phyloP scores from a whole-genome alignment of 2,888 invertebrate species.

The Apotomis capreana region DNA sequence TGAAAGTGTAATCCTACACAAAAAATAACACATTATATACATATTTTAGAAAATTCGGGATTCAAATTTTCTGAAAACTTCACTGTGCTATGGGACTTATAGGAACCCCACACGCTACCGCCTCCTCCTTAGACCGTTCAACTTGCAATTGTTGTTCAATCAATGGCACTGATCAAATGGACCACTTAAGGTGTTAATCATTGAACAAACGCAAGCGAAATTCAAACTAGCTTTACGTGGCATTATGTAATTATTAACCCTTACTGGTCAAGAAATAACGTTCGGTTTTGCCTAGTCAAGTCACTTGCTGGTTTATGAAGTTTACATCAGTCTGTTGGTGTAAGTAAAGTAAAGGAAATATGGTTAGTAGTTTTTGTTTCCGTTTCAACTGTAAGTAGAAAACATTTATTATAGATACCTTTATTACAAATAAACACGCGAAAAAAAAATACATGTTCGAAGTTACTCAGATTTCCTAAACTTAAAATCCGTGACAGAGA shows the following conservation, averaged over 20 bases:
- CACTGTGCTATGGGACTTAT: no score
- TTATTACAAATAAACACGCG: no score
- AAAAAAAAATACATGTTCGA: no score
- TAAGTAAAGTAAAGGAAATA: constrained; percentile 13
- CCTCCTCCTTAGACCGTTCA: constrained; percentile 26
- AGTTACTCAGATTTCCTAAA: no score
- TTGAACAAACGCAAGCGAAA: constrained; percentile 51
- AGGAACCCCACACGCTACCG: constrained; percentile 9
- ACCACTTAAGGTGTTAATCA: constrained; percentile 67
- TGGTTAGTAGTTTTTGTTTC: constrained; percentile 1
- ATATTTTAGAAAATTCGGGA: no score
- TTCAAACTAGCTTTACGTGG: constrained; percentile 8
- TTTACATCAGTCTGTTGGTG: constrained; percentile 10
- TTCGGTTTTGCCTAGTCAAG: neutral
- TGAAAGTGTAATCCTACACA: neutral
- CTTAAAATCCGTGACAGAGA: no score
- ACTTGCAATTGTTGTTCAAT: constrained; percentile 49
- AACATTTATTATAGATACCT: no score
- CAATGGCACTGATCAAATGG: constrained; percentile 60
- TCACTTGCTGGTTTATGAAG: neutral
- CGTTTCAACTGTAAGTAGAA: no score
- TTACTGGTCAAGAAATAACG: neutral
- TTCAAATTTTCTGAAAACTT: no score
- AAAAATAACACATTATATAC: no score
- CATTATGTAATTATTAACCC: neutral